phyloP scores from a whole-genome alignment of 2,888 invertebrate species.

The Scrobipalpa costella region DNA sequence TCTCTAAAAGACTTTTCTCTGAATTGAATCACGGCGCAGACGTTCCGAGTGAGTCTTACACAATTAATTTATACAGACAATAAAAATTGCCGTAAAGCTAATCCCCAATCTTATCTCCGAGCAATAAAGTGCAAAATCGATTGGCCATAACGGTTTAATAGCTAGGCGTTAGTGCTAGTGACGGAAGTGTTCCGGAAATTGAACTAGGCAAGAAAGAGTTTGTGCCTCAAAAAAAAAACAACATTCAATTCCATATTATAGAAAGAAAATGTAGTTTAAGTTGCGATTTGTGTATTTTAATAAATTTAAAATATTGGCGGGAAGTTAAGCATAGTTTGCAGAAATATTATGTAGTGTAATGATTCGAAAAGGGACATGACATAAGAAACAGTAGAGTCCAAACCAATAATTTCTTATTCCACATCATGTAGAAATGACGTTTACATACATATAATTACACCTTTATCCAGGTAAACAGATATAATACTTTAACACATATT shows the following conservation, averaged over 20 bases:
- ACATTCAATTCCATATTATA: constrained; percentile 4
- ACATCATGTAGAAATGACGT: too few relatives aligned
- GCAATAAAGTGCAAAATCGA: constrained; percentile 16
- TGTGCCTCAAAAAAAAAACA: neutral
- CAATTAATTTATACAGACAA: constrained; percentile 21
- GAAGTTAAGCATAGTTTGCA: too few relatives aligned
- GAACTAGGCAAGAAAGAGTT: constrained; percentile 2
- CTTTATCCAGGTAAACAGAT: too few relatives aligned
- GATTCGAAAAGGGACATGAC: too few relatives aligned
- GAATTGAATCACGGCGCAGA: constrained; percentile 7
- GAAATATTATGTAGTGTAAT: too few relatives aligned
- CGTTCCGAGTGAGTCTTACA: neutral
- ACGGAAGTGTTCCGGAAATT: neutral
- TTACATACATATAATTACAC: too few relatives aligned
- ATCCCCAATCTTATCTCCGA: constrained; percentile 17
- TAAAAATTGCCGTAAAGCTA: constrained; percentile 13
- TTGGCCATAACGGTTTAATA: constrained; percentile 7
- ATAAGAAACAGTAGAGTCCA: too few relatives aligned
- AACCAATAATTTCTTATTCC: too few relatives aligned
- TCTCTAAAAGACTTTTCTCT: constrained; percentile 1
- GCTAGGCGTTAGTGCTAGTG: constrained; percentile 2
- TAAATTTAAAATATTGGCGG: too few relatives aligned
- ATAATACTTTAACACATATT: too few relatives aligned
- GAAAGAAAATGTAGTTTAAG: neutral
- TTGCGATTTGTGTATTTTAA: too few relatives aligned